Percentiles rank a stretch among this genome's conserved stretches.
Conservation (phyloP, 2,113 vertebrate genomes). For the Carollia perspicillata region DNA sequence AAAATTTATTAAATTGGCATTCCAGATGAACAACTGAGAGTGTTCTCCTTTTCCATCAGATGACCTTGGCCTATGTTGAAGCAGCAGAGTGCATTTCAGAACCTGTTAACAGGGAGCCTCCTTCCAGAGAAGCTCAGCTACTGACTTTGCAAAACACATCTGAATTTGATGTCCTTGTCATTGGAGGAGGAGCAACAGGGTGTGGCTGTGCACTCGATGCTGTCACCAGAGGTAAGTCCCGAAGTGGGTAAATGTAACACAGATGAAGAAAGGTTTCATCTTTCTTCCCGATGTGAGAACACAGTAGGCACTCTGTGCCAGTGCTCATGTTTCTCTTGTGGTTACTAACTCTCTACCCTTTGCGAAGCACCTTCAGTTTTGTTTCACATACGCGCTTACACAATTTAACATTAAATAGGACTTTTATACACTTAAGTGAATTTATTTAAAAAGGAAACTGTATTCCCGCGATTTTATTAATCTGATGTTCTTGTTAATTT, state of each 20-base stretch:
- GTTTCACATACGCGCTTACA: background rate
- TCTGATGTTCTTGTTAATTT: background rate
- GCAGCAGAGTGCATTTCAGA: slow-evolving; percentile 79
- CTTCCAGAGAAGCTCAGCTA: slow-evolving; percentile 87
- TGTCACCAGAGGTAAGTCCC: slow-evolving; percentile 89
- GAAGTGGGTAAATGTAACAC: background rate
- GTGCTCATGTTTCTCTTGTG: background rate
- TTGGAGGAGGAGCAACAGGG: slow-evolving; percentile 96
- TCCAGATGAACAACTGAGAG: background rate
- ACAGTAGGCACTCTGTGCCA: fast-evolving
- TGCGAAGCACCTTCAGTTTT: background rate
- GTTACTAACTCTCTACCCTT: background rate
- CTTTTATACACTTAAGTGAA: background rate
- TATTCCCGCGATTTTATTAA: background rate
- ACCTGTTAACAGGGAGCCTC: slow-evolving; percentile 82
- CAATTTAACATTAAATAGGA: slow-evolving; percentile 29
- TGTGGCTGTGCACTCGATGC: slow-evolving; percentile 95
- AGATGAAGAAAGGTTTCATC: background rate
- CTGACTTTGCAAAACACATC: slow-evolving; percentile 75
- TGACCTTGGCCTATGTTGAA: slow-evolving; percentile 82
- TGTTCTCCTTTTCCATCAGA: slow-evolving; percentile 73
- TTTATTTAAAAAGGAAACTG: background rate
- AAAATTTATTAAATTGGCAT: background rate
- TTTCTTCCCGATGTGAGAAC: background rate
- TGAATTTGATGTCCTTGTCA: slow-evolving; percentile 93